These are phyloP conservation scores for Macrosoma leucophasiata DNA, from an alignment of 2,888 invertebrate species.

Conservation along the genomic window DNA sequence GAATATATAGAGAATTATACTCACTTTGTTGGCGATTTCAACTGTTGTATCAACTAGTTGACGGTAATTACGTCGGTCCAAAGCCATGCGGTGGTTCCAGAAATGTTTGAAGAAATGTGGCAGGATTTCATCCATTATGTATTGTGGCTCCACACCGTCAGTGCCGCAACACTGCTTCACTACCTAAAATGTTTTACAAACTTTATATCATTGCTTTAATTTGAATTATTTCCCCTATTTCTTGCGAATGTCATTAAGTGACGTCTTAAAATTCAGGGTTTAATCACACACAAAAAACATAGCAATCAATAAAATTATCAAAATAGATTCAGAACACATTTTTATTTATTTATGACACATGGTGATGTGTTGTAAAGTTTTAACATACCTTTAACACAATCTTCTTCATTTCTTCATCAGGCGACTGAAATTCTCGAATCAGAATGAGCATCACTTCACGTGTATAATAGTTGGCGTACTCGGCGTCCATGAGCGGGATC, in stretches of 20 bases:
- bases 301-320: too few relatives aligned
- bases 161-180: constrained; percentile 99
- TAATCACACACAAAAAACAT: too few relatives aligned
- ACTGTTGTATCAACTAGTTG: constrained; percentile 99
- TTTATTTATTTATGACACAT: too few relatives aligned
- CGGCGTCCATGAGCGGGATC: constrained; percentile 99
- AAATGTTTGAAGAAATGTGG: constrained; percentile 99
- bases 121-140: constrained; percentile 99
- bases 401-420: constrained; percentile 99
- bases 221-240: too few relatives aligned
- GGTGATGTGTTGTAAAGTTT: neutral
- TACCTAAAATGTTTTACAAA: too few relatives aligned
- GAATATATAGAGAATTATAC: too few relatives aligned
- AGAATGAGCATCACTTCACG: constrained; percentile 98
- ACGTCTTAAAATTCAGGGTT: too few relatives aligned
- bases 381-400: constrained; percentile 93
- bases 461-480: constrained; percentile 99
- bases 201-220: too few relatives aligned
- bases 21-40: constrained; percentile 97
- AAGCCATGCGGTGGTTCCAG: constrained; percentile 99
- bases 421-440: constrained; percentile 99
- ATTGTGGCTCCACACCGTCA: constrained; percentile 99
- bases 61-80: constrained; percentile 97
- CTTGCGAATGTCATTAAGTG: too few relatives aligned
- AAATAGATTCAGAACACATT: too few relatives aligned